Conservation (phyloP, 1,140 invertebrate genomes). For the Charaxes varanes region DNA sequence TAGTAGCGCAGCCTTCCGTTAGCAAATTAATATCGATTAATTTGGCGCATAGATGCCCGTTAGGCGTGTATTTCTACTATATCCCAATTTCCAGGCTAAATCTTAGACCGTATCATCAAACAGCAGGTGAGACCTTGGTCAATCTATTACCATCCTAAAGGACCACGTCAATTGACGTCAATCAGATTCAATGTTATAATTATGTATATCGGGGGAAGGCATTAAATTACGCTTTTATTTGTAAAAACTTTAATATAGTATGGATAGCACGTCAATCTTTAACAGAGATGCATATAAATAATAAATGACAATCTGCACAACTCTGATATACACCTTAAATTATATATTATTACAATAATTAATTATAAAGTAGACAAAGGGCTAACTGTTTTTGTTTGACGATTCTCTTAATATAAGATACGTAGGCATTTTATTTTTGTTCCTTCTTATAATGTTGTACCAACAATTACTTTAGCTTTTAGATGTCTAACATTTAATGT, state of each 20-base stretch:
- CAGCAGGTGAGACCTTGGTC: no score
- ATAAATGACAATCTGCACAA: conserved; percentile 11
- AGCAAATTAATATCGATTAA: no score
- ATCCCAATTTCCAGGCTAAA: no score
- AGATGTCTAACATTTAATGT: conserved; percentile 53
- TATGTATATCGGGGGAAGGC: conserved; percentile 71
- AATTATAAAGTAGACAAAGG: conserved; percentile 33
- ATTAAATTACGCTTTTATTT: conserved; percentile 75
- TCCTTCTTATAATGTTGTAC: conserved; percentile 49
- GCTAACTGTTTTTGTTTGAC: conserved; percentile 39
- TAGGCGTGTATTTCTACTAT: no score
- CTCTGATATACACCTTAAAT: conserved; percentile 12
- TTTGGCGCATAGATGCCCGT: no score
- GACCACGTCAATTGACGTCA: no score
- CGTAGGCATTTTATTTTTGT: conserved; percentile 44
- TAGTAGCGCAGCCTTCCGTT: no score
- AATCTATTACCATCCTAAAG: no score
- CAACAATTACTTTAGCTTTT: conserved; percentile 30
- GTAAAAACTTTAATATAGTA: conserved; percentile 39
- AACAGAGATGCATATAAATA: conserved; percentile 10
- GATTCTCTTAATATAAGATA: conserved; percentile 24
- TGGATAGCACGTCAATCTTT: conserved; percentile 21
- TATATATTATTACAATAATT: conserved; percentile 13
- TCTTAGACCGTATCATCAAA: no score
- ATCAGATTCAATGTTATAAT: conserved; percentile 10